Conservation (phyloP, 30 jellyfish, hydroid and myxozoan species). For the Aurelia sp. region DNA sequence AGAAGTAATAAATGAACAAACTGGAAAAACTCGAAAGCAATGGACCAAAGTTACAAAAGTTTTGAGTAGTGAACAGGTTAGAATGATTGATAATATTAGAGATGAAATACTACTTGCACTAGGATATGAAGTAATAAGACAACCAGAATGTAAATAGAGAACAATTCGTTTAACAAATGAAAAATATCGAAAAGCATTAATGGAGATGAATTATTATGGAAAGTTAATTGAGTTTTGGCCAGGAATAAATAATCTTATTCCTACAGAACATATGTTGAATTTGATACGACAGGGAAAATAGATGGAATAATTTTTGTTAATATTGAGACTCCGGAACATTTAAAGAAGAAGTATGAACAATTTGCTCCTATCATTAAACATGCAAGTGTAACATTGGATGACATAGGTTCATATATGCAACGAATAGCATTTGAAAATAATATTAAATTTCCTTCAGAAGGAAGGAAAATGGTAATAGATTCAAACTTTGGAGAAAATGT, state of each 20-base stretch:
- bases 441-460: background rate
- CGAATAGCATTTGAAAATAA: background rate
- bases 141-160: background rate
- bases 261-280: background rate
- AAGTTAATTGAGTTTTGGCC: background rate
- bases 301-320: background rate
- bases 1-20: background rate
- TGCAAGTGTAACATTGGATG: conserved; percentile 8
- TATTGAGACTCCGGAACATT: background rate
- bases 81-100: background rate
- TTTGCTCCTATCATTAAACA: conserved; percentile 44
- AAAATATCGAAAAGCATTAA: too few relatives aligned
- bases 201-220: background rate
- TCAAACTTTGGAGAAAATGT: conserved; percentile 3
- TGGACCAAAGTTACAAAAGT: too few relatives aligned
- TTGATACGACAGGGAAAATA: background rate
- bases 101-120: background rate
- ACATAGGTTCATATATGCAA: conserved; percentile 14
- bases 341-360: background rate
- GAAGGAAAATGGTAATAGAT: conserved; percentile 7
- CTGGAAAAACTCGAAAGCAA: too few relatives aligned
- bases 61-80: background rate
- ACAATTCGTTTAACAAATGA: too few relatives aligned
- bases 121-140: background rate
- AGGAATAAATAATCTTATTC: background rate